These are phyloP conservation scores for Cyprinus carpio DNA, from an alignment of 2,113 vertebrate genomes.

Conservation along the genomic window DNA sequence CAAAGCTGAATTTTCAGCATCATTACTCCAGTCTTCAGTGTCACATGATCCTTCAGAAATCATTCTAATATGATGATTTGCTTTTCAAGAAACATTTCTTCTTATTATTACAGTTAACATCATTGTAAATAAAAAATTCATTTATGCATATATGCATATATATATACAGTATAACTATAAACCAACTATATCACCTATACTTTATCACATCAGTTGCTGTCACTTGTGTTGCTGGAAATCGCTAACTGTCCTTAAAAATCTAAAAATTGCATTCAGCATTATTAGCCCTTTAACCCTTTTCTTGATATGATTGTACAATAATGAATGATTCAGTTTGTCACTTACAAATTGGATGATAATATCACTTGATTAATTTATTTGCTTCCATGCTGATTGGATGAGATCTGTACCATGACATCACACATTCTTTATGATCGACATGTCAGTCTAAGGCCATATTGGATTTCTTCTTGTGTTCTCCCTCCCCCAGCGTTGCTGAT, in stretches of 20 bases:
- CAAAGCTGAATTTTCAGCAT: neutral
- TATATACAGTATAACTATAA: neutral
- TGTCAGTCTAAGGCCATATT: conserved; percentile 38
- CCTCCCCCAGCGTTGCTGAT: conserved; percentile 49
- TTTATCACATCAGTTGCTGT: neutral
- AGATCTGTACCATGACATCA: conserved; percentile 19
- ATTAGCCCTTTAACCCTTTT: neutral
- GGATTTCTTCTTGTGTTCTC: conserved; percentile 41
- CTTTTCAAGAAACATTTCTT: neutral
- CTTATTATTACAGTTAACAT: neutral
- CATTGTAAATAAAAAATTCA: neutral
- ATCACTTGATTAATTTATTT: conserved; percentile 54
- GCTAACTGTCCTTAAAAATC: neutral
- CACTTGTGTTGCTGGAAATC: neutral
- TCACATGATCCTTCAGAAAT: neutral
- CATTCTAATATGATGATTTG: neutral
- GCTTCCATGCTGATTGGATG: conserved; percentile 42
- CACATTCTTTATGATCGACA: neutral
- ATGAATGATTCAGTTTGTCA: neutral
- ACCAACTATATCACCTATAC: neutral
- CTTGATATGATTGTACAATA: neutral
- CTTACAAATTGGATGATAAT: conserved; percentile 42
- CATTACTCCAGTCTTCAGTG: neutral
- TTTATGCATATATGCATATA: no score
- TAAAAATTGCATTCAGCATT: neutral